Conservation (phyloP, 2,888 invertebrate species). For the Zele albiditarsus region DNA sequence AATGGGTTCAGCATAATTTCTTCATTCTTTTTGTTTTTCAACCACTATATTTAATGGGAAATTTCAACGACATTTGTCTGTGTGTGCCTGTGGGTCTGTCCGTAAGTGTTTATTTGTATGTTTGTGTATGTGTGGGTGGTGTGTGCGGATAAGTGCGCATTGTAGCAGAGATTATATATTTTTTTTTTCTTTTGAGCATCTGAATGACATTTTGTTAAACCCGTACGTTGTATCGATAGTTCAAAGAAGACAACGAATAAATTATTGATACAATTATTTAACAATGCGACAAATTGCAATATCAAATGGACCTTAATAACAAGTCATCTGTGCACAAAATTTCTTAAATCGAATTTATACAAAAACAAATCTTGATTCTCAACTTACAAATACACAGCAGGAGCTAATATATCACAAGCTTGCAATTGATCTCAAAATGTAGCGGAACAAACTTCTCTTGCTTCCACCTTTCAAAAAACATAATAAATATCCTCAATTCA, state of each 20-base stretch:
- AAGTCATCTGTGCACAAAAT: conserved; percentile 4
- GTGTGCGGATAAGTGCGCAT: conserved; percentile 23
- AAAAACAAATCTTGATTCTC: conserved; percentile 18
- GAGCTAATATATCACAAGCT: conserved; percentile 31
- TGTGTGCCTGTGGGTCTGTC: conserved; percentile 27
- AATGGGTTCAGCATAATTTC: conserved; percentile 34
- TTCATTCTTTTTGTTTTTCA: conserved; percentile 32
- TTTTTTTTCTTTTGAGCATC: conserved; percentile 41
- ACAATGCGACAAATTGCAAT: conserved; percentile 26
- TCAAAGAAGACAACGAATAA: conserved; percentile 20
- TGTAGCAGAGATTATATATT: conserved; percentile 5
- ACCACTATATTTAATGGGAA: conserved; percentile 42
- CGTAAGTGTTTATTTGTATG: conserved; percentile 19
- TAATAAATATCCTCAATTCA: neutral
- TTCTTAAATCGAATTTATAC: neutral
- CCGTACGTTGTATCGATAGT: conserved; percentile 12
- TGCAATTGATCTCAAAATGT: conserved; percentile 4
- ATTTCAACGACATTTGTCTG: conserved; percentile 41
- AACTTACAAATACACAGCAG: conserved; percentile 42
- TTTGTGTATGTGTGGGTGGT: neutral
- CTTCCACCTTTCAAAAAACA: neutral
- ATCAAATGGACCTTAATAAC: conserved; percentile 9
- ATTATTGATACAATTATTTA: conserved; percentile 5
- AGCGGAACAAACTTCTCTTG: neutral
- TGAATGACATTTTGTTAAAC: conserved; percentile 29